Base-by-base conservation (phyloP, 2,888 invertebrate genomes). In the Iphiclides podalirius region DNA sequence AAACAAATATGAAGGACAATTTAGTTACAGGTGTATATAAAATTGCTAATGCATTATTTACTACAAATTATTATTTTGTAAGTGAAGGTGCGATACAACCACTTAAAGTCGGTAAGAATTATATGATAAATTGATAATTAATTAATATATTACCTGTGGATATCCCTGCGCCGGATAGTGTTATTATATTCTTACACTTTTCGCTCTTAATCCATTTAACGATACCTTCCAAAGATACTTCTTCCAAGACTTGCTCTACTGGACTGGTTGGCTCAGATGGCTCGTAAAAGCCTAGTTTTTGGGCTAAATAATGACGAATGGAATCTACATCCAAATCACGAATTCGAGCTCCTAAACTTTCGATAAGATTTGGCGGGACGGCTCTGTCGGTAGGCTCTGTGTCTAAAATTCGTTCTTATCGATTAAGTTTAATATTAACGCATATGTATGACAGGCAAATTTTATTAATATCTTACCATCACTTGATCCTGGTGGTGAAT, bases 131-230 rank as follows among this genome's bases (percentile, higher is more conserved):
- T n/a, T 20, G 6, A 20, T 20, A 20, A 20, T 4, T 20, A 20
- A 20, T 20, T 20, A 4, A 6, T 20, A 6, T 20, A 20, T 92
- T 90, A 97, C 97, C 95, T 38, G 98, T 99, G 1, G 98, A 98
- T 68, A 99, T 97, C 42, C 98, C 98, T 60, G 98, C 98, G 53
- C 98, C 98, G 52, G 97, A 94, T 93, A 99, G 93, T 0, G 97
- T 97, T 49, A 98, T 94, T 47, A 98, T 92, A 64, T 96, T 96
- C 72, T 93, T 93, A 70, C 95, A 95, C 55, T 93, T 91, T 33
- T 91, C 91, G 52, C 91, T 91, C 61, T 94, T 92, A 57, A 98
- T 96, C 80, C 94, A 95, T 45, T 93, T 91, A 0, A 93, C 93
- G 44, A 98, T 86, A 1, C 95, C 96, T 60, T 95, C 94, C 55